phyloP scores from a whole-genome alignment of 2,888 invertebrate species.

The Erebia epiphron region DNA sequence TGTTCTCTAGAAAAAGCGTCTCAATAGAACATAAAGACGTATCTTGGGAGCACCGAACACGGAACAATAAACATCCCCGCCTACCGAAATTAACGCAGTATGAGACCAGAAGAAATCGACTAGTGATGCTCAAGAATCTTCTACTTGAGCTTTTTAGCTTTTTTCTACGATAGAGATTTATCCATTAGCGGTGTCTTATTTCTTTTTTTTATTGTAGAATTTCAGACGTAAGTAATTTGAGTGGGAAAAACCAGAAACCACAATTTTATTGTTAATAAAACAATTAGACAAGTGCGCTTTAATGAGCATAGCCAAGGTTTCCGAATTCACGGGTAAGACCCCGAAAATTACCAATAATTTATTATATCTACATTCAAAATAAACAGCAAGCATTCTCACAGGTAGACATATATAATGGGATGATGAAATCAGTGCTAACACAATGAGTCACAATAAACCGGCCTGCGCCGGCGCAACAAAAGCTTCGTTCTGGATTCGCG shows the following conservation, averaged over 20 bases:
- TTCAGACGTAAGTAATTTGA: not conserved
- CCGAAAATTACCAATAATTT: no score
- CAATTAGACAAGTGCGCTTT: not conserved
- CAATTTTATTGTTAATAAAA: not conserved
- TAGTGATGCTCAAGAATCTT: no score
- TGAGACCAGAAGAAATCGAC: no score
- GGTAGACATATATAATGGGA: not conserved
- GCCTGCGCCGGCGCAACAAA: slow-evolving; percentile 30
- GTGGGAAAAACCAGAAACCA: not conserved
- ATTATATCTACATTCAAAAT: not conserved
- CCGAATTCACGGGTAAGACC: not conserved
- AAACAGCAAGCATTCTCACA: slow-evolving; percentile 6
- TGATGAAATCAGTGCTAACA: slow-evolving; percentile 24
- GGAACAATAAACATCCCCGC: no score
- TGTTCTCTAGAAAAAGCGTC: no score
- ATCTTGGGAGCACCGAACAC: no score
- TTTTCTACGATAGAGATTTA: no score
- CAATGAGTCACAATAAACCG: slow-evolving; percentile 28
- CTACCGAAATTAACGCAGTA: no score
- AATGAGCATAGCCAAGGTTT: not conserved
- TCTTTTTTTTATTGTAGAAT: not conserved
- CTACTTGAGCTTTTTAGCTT: no score
- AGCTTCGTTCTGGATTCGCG: slow-evolving; percentile 27
- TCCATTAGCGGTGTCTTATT: no score
- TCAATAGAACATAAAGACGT: no score